These are phyloP conservation scores for Philaenus spumarius DNA, from an alignment of 1,140 invertebrate species.

Conservation along the genomic window DNA sequence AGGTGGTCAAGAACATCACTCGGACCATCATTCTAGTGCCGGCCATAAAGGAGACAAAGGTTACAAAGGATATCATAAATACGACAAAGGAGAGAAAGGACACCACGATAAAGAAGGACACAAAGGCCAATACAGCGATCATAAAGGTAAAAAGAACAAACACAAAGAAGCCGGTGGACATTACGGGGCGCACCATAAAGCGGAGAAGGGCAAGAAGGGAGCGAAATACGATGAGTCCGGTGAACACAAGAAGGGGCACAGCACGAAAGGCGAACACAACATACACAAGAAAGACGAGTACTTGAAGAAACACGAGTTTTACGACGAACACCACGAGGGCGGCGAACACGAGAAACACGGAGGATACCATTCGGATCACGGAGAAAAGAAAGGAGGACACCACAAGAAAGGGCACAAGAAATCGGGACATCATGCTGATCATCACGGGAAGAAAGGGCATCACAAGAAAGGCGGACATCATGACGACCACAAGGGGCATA, in stretches of 20 bases:
- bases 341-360: constrained; percentile 56
- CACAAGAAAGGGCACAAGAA: constrained; percentile 43
- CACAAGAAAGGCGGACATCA: constrained; percentile 49
- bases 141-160: constrained; percentile 35
- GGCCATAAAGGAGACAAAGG: constrained; percentile 39
- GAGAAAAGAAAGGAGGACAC: constrained; percentile 43
- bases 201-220: constrained; percentile 38
- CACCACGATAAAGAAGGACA: constrained; percentile 38
- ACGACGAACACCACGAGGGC: constrained; percentile 59
- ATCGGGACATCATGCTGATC: constrained; percentile 42
- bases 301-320: constrained; percentile 64
- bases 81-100: constrained; percentile 37
- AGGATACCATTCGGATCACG: constrained; percentile 48
- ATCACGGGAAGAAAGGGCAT: constrained; percentile 50
- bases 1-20: constrained; percentile 32
- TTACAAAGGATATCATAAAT: constrained; percentile 39
- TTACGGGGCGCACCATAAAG: constrained; percentile 38
- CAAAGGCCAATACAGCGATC: constrained; percentile 36
- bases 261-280: constrained; percentile 62
- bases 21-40: constrained; percentile 32
- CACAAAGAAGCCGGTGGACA: constrained; percentile 39
- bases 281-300: constrained; percentile 68
- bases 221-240: constrained; percentile 51
- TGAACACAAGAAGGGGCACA: constrained; percentile 60
- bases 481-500: constrained; percentile 49